Conservation (phyloP, 2,113 vertebrate species). For the Coryphaenoides rupestris region DNA sequence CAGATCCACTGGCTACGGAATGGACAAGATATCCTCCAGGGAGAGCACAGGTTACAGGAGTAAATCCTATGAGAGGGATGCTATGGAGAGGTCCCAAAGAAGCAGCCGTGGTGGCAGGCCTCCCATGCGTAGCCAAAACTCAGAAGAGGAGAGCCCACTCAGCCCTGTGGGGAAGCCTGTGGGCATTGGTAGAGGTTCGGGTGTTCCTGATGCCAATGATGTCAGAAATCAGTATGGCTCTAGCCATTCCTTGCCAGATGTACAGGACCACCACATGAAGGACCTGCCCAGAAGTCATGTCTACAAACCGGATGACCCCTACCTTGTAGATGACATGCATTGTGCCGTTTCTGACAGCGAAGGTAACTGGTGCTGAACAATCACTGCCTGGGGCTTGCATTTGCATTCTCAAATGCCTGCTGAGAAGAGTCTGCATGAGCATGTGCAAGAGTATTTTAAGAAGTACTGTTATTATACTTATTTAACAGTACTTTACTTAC, state of each 20-base stretch:
- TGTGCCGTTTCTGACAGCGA: slow-evolving; percentile 99
- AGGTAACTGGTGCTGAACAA: slow-evolving; percentile 95
- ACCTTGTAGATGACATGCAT: slow-evolving; percentile 94
- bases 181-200: slow-evolving; percentile 76
- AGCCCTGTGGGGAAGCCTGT: slow-evolving; percentile 88
- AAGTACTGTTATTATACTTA: slow-evolving; percentile 31
- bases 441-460: slow-evolving; percentile 51
- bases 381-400: slow-evolving; percentile 42
- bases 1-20: slow-evolving; percentile 83
- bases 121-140: slow-evolving; percentile 87
- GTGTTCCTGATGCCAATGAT: slow-evolving; percentile 79
- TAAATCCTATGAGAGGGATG: slow-evolving; percentile 91
- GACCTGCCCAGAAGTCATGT: slow-evolving; percentile 90
- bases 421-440: slow-evolving; percentile 40
- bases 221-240: slow-evolving; percentile 93
- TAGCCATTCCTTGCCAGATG: slow-evolving; percentile 97
- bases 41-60: slow-evolving; percentile 81
- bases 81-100: slow-evolving; percentile 84
- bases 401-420: slow-evolving; percentile 22
- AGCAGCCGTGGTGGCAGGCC: slow-evolving; percentile 78
- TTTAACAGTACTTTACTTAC: no score
- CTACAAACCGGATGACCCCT: slow-evolving; percentile 95
- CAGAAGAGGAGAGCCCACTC: slow-evolving; percentile 92
- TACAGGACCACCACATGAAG: slow-evolving; percentile 95
- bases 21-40: slow-evolving; percentile 86